Base-by-base conservation (phyloP, 2,888 invertebrate species). In the Cephus runcator region DNA sequence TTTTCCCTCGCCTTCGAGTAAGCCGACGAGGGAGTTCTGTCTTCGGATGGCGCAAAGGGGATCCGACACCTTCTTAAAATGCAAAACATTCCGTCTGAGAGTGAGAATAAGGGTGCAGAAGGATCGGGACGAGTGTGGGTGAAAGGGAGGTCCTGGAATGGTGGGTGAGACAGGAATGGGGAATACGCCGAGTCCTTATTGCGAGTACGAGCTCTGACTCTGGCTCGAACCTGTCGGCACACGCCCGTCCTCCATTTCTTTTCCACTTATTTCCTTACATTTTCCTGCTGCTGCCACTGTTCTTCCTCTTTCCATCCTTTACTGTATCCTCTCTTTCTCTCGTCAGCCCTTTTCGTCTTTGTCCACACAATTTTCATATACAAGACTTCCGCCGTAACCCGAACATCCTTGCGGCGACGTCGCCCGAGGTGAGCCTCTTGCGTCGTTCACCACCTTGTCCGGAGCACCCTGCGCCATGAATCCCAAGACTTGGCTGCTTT, bases 41-140 rank as follows among this genome's bases (percentile, higher is more conserved):
- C 87, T 83, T 86, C 83, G 85, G 81, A 83, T 86, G 83, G 86
- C 84, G 87, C 84, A 86, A 88, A 87, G 85, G 85, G 83, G 85
- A 87, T 86, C 86, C 86, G 86, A 88, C 88, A 90, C 87, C 90
- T 90, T 90, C 87, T 90, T 90, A 90, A 90, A 90, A 90, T 91
- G 90, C 90, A 90, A 91, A 91, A 90, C 90, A 90, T 87, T 87
- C 83, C 87, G 86, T 85, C 85, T 76, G 78, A 81, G 85, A 77
- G 75, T 78, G 81, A 79, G 79, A 77, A 77, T 74, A 79, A 74
- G 75, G 73, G 73, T 23, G 73, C 69, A n/a, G 74, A 36, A 33
- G 71, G 68, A 78, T 71, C 71, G 68, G 76, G 73, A 83, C 84
- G 83, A 82, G 85, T 83, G 83, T 56, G 56, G 56, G 56, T 9